These are phyloP conservation scores for Sphinx pinastri DNA, from an alignment of 2,888 invertebrate genomes.

Conservation along the genomic window DNA sequence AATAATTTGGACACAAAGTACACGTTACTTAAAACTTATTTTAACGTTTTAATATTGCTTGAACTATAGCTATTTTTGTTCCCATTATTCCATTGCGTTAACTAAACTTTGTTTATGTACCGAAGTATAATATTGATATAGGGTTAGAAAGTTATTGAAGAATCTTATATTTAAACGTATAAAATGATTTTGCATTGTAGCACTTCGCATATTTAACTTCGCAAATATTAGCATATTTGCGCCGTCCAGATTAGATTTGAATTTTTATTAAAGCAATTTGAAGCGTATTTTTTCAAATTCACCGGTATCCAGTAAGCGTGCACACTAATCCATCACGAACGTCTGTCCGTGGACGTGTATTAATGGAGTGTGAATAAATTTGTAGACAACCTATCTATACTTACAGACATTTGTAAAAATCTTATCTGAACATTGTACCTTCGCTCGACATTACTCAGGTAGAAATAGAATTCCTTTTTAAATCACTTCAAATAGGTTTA, in stretches of 20 bases:
- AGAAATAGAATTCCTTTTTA: slow-evolving; percentile 3
- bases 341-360: slow-evolving; percentile 63
- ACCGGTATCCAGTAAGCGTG: slow-evolving; percentile 55
- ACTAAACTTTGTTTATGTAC: too few relatives aligned
- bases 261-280: slow-evolving; percentile 20
- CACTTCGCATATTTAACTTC: neutral
- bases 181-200: neutral
- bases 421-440: slow-evolving; percentile 18
- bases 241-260: slow-evolving; percentile 5
- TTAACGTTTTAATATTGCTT: too few relatives aligned
- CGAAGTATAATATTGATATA: neutral
- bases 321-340: slow-evolving; percentile 65
- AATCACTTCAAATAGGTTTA: slow-evolving; percentile 6
- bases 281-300: slow-evolving; percentile 45
- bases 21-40: too few relatives aligned
- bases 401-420: slow-evolving; percentile 16
- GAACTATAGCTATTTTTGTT: too few relatives aligned
- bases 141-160: neutral
- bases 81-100: too few relatives aligned
- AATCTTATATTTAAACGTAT: neutral
- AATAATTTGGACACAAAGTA: too few relatives aligned
- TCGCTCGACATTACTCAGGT: slow-evolving; percentile 9
- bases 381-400: slow-evolving; percentile 50
- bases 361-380: slow-evolving; percentile 74
- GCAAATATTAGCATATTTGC: slow-evolving; percentile 7